phyloP scores from a whole-genome alignment of 2,113 vertebrate genomes.

The Lepus timidus region DNA sequence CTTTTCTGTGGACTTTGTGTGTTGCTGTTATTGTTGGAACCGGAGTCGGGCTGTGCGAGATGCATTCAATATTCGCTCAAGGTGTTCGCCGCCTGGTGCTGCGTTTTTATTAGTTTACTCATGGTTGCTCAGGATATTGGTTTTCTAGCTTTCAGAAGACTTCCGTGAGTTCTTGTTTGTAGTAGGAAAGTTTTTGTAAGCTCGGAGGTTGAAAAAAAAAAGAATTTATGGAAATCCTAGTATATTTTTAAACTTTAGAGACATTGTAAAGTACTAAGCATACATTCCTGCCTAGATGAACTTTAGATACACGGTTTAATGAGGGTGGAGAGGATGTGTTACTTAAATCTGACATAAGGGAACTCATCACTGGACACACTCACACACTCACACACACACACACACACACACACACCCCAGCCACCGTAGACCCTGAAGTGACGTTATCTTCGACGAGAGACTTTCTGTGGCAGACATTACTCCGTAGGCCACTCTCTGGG shows the following conservation, averaged over 20 bases:
- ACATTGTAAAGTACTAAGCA: background rate
- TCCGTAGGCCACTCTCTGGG: no score
- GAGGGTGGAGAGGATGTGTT: background rate
- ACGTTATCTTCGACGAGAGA: conserved; percentile 1
- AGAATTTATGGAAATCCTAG: conserved; percentile 26
- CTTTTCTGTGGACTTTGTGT: conserved; percentile 12
- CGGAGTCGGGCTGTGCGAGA: conserved; percentile 16
- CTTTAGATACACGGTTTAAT: conserved; percentile 10
- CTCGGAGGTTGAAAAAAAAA: conserved; percentile 55
- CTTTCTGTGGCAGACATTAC: background rate
- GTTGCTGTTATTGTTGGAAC: conserved; percentile 56
- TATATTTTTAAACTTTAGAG: conserved; percentile 5
- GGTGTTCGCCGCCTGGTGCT: conserved; percentile 53
- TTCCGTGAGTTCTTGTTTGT: conserved; percentile 43
- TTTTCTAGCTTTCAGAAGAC: conserved; percentile 66
- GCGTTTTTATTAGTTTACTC: conserved; percentile 70
- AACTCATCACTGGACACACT: background rate
- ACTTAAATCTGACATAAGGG: background rate
- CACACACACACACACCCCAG: background rate
- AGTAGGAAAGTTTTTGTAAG: conserved; percentile 53
- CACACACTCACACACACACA: no score
- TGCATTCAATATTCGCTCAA: conserved; percentile 31
- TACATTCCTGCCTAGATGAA: background rate
- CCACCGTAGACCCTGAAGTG: background rate
- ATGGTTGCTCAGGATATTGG: conserved; percentile 69